Conservation (phyloP, 1,140 invertebrate genomes). For the Drosophila parabipectinata region DNA sequence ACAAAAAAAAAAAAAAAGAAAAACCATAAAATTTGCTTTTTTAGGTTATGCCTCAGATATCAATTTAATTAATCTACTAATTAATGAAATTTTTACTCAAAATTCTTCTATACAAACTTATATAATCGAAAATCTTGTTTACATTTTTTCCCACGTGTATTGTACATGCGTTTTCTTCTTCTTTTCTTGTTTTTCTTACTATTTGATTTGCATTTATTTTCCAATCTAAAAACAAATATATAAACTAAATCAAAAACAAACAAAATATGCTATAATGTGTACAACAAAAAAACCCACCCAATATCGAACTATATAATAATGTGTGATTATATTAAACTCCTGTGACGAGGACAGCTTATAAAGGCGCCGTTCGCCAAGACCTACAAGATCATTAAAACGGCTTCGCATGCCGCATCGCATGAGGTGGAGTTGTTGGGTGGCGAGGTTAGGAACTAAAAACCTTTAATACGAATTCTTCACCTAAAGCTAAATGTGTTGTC, state of each 20-base stretch:
- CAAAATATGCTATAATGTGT: constrained; percentile 6
- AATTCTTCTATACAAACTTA: constrained; percentile 57
- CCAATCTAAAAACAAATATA: constrained; percentile 4
- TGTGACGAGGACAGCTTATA: constrained; percentile 89
- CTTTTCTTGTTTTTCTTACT: constrained; percentile 53
- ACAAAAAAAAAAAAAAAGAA: neutral
- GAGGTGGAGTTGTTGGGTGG: constrained; percentile 87
- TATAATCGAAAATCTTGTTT: constrained; percentile 59
- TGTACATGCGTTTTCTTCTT: constrained; percentile 67
- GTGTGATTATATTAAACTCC: constrained; percentile 32
- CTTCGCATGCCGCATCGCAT: constrained; percentile 89
- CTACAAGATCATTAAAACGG: constrained; percentile 96
- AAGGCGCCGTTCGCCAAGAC: constrained; percentile 97
- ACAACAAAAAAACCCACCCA: constrained; percentile 2
- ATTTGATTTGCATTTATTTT: constrained; percentile 67
- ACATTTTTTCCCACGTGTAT: constrained; percentile 61
- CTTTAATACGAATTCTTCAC: constrained; percentile 73
- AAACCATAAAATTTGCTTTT: constrained; percentile 28
- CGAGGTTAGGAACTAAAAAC: constrained; percentile 84
- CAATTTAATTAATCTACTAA: constrained; percentile 38
- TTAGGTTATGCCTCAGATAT: constrained; percentile 68
- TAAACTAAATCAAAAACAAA: constrained; percentile 16
- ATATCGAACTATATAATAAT: constrained; percentile 14
- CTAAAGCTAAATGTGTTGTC: constrained; percentile 72
- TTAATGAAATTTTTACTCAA: constrained; percentile 58